Evolutionary conservation across 2,888 invertebrate species (phyloP), one percentile per base, ranked within the genome.

Genomic region (Scaptomyza tumidula): DNA sequence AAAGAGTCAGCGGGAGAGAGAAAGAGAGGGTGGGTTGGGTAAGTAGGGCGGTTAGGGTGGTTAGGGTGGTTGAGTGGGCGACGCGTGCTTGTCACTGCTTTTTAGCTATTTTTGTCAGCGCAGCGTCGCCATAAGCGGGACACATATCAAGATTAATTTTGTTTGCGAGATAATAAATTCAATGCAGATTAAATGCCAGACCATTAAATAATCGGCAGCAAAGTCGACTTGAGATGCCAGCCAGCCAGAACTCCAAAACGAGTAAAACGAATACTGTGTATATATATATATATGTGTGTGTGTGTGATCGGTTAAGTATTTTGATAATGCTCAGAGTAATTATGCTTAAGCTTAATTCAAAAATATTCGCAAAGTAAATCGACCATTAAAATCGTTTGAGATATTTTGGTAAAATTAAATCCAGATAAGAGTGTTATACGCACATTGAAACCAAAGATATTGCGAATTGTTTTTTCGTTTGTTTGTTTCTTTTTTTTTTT

Each of bases 161-260:
- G n/a, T 39, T 85, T 71, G 71, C 76, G 58, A 87, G 86, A 85
- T 87, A 85, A 85, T 85, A 85, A 85, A 87, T 85, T 85, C 86
- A 87, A 85, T 87, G 85, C 88, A 87, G 88, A 87, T 85, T 85
- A 85, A 85, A 85, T 85, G 80, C 74, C 85, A 85, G 86, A 87
- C 85, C 85, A 87, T 85, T 87, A 87, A 85, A 87, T 85, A 87
- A 85, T 85, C 88, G 82, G 74, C 76, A 52, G 55, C 60, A 45
- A 66, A 66, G 55, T 71, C 58, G 59, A 63, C 50, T 53, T 39
- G 48, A 56, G 53, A 48, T 27, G 48, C n/a, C 37, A 46, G 27
- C 31, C 16, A 44, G n/a, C n/a, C 11, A 11, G 6, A 44, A 4
- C 13, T 13, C 35, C 35, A 35, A 10, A 43, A 16, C 14, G 11